These are phyloP conservation scores for Protophormia terraenovae DNA, from an alignment of 2,888 invertebrate species.

Conservation along the genomic window DNA sequence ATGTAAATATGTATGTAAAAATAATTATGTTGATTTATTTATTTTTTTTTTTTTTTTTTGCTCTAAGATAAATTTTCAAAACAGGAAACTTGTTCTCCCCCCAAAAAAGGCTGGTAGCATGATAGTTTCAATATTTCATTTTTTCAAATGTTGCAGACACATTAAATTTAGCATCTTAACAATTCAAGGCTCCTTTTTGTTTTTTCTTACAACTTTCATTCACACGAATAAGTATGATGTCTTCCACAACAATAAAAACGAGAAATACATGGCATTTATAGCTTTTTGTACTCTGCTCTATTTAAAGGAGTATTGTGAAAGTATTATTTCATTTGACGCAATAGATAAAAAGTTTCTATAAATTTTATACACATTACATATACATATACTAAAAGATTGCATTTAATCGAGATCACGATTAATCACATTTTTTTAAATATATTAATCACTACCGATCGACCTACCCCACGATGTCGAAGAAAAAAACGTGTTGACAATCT, in stretches of 20 bases:
- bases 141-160: slow-evolving; percentile 59
- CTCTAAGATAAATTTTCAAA: background rate
- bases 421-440: too few relatives aligned
- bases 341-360: background rate
- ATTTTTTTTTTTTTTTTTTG: too few relatives aligned
- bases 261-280: slow-evolving; percentile 51
- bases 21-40: slow-evolving; percentile 46
- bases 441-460: too few relatives aligned
- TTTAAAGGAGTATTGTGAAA: background rate
- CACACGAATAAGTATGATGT: slow-evolving; percentile 33
- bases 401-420: too few relatives aligned
- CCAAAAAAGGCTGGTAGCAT: background rate
- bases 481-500: too few relatives aligned
- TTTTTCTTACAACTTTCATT: slow-evolving; percentile 23
- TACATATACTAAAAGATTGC: too few relatives aligned
- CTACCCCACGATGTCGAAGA: too few relatives aligned
- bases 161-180: slow-evolving; percentile 57
- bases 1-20: background rate
- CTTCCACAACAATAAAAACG: slow-evolving; percentile 35
- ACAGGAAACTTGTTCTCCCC: background rate
- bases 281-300: slow-evolving; percentile 8
- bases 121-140: slow-evolving; percentile 49
- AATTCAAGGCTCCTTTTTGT: slow-evolving; percentile 44
- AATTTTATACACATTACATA: too few relatives aligned
- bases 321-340: background rate